Evolutionary conservation across 2,888 invertebrate species (phyloP).

Genomic region (Pristionchus maxplancki): DNA sequence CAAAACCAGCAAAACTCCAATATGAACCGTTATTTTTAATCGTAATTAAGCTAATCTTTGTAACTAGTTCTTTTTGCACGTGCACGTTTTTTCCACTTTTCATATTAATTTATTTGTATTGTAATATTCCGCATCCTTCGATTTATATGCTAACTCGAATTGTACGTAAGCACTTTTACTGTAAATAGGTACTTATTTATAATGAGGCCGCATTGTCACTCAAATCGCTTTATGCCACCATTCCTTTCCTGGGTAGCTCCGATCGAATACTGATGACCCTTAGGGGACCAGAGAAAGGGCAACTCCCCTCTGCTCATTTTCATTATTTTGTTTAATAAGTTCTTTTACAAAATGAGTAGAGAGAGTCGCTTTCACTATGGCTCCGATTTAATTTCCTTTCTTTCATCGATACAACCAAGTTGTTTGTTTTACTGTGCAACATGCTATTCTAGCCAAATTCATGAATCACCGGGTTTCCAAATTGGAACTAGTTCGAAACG

Average conservation of each 20-base stretch:
- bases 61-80: neutral
- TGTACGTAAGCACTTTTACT: neutral
- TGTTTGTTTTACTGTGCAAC: neutral
- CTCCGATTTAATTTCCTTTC: neutral
- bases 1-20: neutral
- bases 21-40: neutral
- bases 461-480: slow-evolving; percentile 28
- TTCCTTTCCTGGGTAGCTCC: slow-evolving; percentile 22
- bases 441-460: neutral
- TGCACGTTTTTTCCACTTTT: neutral
- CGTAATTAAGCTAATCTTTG: neutral
- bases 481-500: slow-evolving; percentile 42
- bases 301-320: neutral
- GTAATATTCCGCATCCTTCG: neutral
- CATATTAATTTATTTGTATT: neutral
- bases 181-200: slow-evolving; percentile 6
- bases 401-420: slow-evolving; percentile 12
- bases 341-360: neutral
- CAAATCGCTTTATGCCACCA: slow-evolving; percentile 27
- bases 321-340: neutral
- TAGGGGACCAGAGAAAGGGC: neutral
- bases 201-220: slow-evolving; percentile 1
- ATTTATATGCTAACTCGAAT: neutral
- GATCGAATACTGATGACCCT: slow-evolving; percentile 16
- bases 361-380: neutral